These are phyloP conservation scores for Tylochromis polylepis DNA, from an alignment of 2,113 vertebrate genomes.

Conservation along the genomic window DNA sequence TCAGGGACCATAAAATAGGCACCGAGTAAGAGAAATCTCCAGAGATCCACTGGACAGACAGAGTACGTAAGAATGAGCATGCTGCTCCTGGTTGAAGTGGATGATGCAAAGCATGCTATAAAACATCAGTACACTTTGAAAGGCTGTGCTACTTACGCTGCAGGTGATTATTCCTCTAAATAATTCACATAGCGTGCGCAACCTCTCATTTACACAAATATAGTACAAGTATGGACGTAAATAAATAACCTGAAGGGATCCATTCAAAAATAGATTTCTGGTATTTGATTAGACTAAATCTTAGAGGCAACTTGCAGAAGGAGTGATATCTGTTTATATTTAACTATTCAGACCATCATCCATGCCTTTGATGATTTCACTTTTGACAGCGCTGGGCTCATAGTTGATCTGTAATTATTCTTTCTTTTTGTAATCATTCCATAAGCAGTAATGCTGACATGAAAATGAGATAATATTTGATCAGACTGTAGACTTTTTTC, in stretches of 20 bases:
- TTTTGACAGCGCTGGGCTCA: neutral
- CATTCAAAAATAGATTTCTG: neutral
- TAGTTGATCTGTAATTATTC: neutral
- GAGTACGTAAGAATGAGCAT: neutral
- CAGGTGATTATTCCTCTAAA: conserved; percentile 48
- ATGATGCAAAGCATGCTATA: conserved; percentile 58
- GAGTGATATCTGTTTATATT: neutral
- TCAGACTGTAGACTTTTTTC: neutral
- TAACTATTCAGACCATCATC: neutral
- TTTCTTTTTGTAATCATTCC: no score
- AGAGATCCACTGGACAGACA: neutral
- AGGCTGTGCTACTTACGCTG: conserved; percentile 22
- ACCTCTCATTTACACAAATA: neutral
- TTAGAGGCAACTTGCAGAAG: neutral
- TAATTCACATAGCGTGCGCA: conserved; percentile 27
- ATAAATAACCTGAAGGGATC: neutral
- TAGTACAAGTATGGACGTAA: neutral
- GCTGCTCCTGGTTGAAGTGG: conserved; percentile 1
- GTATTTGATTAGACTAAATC: neutral
- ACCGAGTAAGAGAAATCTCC: neutral
- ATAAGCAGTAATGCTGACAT: neutral
- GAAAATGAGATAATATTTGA: neutral
- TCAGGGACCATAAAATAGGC: conserved; percentile 19
- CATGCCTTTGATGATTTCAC: neutral
- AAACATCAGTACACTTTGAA: conserved; percentile 55